Percentiles rank a stretch among this genome's conserved stretches.
Evolutionary conservation across 2,797 vertebrate species (phyloP).

Genomic region (Ctenosaura bakeri): DNA sequence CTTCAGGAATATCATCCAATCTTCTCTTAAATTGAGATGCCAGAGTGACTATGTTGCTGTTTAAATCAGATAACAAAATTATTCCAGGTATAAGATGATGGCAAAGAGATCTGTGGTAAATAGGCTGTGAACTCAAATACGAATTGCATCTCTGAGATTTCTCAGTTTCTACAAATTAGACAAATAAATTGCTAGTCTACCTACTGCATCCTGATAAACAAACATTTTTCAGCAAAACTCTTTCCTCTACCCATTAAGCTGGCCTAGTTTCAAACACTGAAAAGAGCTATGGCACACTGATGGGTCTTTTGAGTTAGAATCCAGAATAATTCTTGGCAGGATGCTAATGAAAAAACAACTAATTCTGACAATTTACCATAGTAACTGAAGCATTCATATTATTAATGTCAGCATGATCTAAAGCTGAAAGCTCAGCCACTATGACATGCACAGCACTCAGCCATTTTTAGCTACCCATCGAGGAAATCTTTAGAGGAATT

Average conservation of each 20-base stretch:
- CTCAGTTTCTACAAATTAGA: conserved; percentile 62
- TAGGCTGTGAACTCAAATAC: conserved; percentile 68
- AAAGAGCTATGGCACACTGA: conserved; percentile 10
- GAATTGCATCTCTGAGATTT: conserved; percentile 31
- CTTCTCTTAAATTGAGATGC: conserved; percentile 73
- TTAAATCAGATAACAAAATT: conserved; percentile 71
- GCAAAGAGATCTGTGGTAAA: conserved; percentile 53
- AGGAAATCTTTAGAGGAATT: conserved; percentile 23
- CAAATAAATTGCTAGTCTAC: conserved; percentile 62
- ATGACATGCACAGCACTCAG: conserved; percentile 34
- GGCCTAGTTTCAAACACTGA: conserved; percentile 49
- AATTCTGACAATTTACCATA: conserved; percentile 53
- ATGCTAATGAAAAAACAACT: conserved; percentile 45
- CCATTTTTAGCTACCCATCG: background rate
- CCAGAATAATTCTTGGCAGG: conserved; percentile 52
- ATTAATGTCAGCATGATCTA: conserved; percentile 34
- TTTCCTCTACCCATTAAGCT: conserved; percentile 27
- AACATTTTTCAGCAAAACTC: conserved; percentile 54
- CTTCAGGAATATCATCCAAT: conserved; percentile 66
- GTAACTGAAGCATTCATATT: conserved; percentile 48
- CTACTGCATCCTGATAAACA: conserved; percentile 54
- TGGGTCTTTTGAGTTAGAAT: conserved; percentile 44
- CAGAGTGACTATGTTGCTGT: conserved; percentile 55
- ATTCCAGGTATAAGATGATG: conserved; percentile 57
- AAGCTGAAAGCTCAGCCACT: conserved; percentile 19